Conservation (phyloP, 2,888 invertebrate genomes). For the Drosophila rubida region DNA sequence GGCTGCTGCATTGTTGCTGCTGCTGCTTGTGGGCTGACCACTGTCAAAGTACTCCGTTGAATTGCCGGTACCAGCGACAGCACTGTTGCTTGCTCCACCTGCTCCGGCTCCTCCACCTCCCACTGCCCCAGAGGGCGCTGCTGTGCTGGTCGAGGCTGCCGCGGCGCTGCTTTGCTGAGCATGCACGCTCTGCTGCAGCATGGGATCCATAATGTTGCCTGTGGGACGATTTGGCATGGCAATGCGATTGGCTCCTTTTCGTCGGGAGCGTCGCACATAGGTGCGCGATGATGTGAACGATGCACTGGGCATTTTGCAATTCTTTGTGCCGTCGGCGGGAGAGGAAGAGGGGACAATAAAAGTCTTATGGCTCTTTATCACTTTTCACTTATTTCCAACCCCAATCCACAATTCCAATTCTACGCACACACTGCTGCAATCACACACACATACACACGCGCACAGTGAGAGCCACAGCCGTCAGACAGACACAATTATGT, state of each 20-base stretch:
- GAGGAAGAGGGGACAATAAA: constrained; percentile 12
- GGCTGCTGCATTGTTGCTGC: constrained; percentile 20
- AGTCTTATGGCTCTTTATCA: constrained; percentile 42
- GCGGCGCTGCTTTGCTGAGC: constrained; percentile 58
- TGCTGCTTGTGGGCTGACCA: constrained; percentile 62
- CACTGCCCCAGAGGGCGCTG: constrained; percentile 22
- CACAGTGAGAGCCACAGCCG: constrained; percentile 33
- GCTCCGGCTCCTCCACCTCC: constrained; percentile 14
- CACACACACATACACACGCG: constrained; percentile 46
- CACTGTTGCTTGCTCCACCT: constrained; percentile 16
- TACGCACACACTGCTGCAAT: constrained; percentile 40
- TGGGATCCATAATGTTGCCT: constrained; percentile 88
- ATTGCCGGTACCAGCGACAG: constrained; percentile 47
- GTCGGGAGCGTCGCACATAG: constrained; percentile 95
- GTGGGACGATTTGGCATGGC: constrained; percentile 85
- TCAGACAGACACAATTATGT: constrained; percentile 19
- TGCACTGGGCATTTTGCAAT: constrained; percentile 92
- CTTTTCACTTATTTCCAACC: constrained; percentile 76
- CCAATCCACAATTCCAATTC: constrained; percentile 59
- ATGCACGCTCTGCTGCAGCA: constrained; percentile 87
- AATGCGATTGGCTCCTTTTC: constrained; percentile 95
- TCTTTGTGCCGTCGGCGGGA: constrained; percentile 8
- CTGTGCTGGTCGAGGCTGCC: constrained; percentile 30
- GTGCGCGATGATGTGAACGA: constrained; percentile 96
- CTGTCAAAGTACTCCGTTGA: constrained; percentile 69